phyloP scores from a whole-genome alignment of 2,797 vertebrate genomes.

The Acanthurus leucopareius region DNA sequence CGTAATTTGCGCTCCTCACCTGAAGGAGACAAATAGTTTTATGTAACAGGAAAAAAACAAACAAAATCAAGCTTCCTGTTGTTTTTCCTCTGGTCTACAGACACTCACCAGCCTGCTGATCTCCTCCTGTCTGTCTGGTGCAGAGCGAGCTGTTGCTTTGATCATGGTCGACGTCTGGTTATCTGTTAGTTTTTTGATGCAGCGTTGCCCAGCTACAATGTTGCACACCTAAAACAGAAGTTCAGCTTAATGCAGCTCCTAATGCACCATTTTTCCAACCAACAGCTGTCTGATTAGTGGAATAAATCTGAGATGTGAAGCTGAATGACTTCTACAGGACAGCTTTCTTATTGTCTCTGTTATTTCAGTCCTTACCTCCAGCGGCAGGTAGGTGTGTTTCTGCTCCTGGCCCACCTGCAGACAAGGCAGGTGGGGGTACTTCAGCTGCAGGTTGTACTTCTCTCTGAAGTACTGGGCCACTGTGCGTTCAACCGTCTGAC shows the following conservation, averaged over 20 bases:
- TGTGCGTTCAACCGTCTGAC: slow-evolving; percentile 97
- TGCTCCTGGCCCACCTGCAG: slow-evolving; percentile 99
- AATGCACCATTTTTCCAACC: background rate
- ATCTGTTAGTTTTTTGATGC: slow-evolving; percentile 98
- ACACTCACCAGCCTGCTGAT: slow-evolving; percentile 95
- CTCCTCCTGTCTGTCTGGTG: slow-evolving; percentile 96
- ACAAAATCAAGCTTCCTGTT: background rate
- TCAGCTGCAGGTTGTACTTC: slow-evolving; percentile 97
- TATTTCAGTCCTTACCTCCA: slow-evolving; percentile 88
- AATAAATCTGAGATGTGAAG: too few species aligned
- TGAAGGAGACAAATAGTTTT: slow-evolving; percentile 47
- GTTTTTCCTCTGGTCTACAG: background rate
- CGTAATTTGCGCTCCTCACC: slow-evolving; percentile 98
- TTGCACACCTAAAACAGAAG: slow-evolving; percentile 91
- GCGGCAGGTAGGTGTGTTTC: slow-evolving; percentile 98
- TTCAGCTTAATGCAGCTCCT: background rate
- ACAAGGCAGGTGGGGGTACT: slow-evolving; percentile 97
- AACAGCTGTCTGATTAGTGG: too few species aligned
- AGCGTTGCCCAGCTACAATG: slow-evolving; percentile 96
- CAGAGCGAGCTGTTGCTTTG: slow-evolving; percentile 97
- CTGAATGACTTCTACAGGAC: too few species aligned
- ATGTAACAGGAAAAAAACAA: background rate
- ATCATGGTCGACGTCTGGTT: slow-evolving; percentile 99
- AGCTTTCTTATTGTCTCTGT: background rate
- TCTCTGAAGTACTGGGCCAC: slow-evolving; percentile 99